phyloP scores from a whole-genome alignment of 2,113 vertebrate genomes.

The Collichthys lucidus region DNA sequence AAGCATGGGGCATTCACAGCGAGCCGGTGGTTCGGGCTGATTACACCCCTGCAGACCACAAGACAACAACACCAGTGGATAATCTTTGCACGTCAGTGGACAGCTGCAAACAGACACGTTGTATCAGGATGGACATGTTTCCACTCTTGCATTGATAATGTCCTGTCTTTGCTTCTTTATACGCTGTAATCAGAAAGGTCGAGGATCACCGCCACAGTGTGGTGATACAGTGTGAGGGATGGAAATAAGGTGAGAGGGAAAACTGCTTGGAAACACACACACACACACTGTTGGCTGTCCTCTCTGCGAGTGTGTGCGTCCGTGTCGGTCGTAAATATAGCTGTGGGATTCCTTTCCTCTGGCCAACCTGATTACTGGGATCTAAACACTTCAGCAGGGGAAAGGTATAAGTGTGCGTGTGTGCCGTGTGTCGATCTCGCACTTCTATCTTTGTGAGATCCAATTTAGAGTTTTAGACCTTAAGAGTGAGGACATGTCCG shows the following conservation, averaged over 20 bases:
- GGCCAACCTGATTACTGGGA: conserved; percentile 42
- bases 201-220: not conserved
- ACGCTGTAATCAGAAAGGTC: conserved; percentile 28
- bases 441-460: conserved; percentile 6
- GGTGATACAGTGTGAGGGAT: not conserved
- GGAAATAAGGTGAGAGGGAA: conserved; percentile 43
- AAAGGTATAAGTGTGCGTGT: conserved; percentile 21
- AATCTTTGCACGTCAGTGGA: not conserved
- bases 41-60: conserved; percentile 61
- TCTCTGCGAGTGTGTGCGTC: conserved; percentile 42
- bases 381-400: conserved; percentile 46
- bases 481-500: not conserved
- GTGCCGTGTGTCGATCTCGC: not conserved
- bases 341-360: conserved; percentile 54
- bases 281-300: conserved; percentile 27
- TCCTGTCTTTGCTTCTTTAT: not conserved
- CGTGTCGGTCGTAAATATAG: conserved; percentile 57
- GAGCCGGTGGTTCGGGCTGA: conserved; percentile 35
- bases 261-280: conserved; percentile 15
- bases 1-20: conserved; percentile 64
- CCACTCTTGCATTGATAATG: no score
- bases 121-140: not conserved
- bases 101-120: conserved; percentile 6
- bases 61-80: conserved; percentile 30
- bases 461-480: not conserved